Base-by-base conservation (phyloP, 2,113 vertebrate genomes). In the Prochilodus magdalenae region DNA sequence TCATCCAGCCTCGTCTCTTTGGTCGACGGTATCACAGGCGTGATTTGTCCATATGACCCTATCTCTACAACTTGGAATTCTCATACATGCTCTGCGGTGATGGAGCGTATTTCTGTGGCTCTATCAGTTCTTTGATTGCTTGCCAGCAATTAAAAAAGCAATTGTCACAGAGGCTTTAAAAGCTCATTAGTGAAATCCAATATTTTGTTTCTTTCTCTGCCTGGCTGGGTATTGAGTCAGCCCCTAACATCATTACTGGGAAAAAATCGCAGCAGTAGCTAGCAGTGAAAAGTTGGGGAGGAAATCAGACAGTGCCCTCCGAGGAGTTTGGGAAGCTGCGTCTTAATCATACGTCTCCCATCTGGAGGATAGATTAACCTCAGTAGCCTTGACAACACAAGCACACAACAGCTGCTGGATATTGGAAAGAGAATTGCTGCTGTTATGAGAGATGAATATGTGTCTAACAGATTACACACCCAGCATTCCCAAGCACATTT, bases 111-210 rank as follows among this genome's bases (percentile, higher is more conserved):
- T 36, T 75, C 73, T 40, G 62, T 24, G 44, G 71, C 71, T 55
- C 69, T 29, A 8, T 80, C 57, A 62, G 49, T 70, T 29, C 53
- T 79, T 83, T 77, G 66, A 82, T 86, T 86, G 73, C 72, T n/a
- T 63, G 73, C 73, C 74, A 75, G 76, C 66, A 73, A 80, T 80
- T 62, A 77, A 72, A 83, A 76, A 79, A 83, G 57, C 26, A 60
- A 65, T 81, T 82, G 77, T 71, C 57, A 75, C 73, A 79, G 71
- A 49, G 72, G 33, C 77, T 72, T 82, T 84, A 82, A 83, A 84
- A 85, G 73, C 78, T 79, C 76, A 82, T 86, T 76, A 80, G 77
- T 26, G 36, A 55, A 89, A 83, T 80, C 78, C 77, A 82, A 82
- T 83, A 74, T 83, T 81, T 77, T 72, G 53, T 84, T 79, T 81